Evolutionary conservation across 2,113 vertebrate genomes (phyloP), one percentile per base, ranked within the genome.

Genomic region (Brachyhypopomus gauderio): DNA sequence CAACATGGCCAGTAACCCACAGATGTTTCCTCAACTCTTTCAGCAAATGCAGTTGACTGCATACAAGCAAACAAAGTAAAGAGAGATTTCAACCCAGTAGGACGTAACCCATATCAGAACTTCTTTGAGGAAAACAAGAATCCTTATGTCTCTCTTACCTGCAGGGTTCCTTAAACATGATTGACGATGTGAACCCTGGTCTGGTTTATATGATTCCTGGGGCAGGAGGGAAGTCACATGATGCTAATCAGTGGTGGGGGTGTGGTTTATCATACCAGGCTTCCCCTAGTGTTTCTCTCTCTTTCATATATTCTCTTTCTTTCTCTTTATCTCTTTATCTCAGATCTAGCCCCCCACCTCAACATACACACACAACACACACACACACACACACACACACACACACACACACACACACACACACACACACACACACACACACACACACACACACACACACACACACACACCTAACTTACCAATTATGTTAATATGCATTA

Each of bases 1-100:
- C 17, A 89, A 82, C 92, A 94, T 94, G 63, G 11, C 9, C 72
- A 70, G 23, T 60, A 9, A 69, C 55, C 25, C 63, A 79, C 3
- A 60, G 45, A 45, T 6, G 56, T 25, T 38, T 69, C 45, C 22
- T 30, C 6, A 14, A 67, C 62, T 67, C 22, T 30, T 6, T 60
- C 36, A 62, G 55, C 55, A 58, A 60, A 6, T 9, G 56, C 45
- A 19, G 2, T 16, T 58, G n/a, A 67, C 23, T 19, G 27, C 30
- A 14, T 6, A 58, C 34, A 55, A 56, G 12, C 5, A 30, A 30
- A 56, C 23, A 73, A 34, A 30, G 30, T 62, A 14, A 60, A 60
- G 22, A 23, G 4, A n/a, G 30, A 30, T 30, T 30, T 30, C 30
- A 30, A 30, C 30, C 30, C 30, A 30, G 30, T 30, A 30, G 30